Evolutionary conservation across 2,113 vertebrate species (phyloP).

Genomic region (Ochotona princeps): DNA sequence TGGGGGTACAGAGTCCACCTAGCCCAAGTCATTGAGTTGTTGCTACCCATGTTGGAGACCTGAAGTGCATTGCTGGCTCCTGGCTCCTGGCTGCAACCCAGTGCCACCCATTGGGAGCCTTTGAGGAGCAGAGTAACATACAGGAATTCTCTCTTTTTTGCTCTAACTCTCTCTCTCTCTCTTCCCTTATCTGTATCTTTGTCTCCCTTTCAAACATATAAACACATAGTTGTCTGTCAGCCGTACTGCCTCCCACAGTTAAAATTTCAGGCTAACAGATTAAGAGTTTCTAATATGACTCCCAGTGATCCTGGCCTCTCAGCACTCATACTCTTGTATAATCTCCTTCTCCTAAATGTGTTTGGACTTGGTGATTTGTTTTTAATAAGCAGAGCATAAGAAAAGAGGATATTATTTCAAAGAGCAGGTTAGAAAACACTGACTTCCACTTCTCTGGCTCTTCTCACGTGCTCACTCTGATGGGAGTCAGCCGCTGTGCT

Average conservation of each 20-base stretch:
- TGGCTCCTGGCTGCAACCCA: too few species aligned
- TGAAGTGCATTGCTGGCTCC: too few species aligned
- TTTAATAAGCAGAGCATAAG: not conserved
- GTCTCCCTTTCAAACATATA: too few species aligned
- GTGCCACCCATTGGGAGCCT: too few species aligned
- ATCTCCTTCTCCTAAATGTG: not conserved
- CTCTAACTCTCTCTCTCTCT: too few species aligned
- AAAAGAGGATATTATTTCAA: not conserved
- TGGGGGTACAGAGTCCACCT: too few species aligned
- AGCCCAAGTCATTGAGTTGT: too few species aligned
- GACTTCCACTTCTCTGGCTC: not conserved
- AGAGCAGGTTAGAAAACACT: not conserved
- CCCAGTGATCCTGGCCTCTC: not conserved
- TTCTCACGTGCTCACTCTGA: not conserved
- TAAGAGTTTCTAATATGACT: not conserved
- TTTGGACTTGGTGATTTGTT: not conserved
- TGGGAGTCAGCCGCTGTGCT: not conserved
- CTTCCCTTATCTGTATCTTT: too few species aligned
- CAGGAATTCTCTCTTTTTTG: too few species aligned
- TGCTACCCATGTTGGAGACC: too few species aligned
- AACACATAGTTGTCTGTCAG: constrained; percentile 1
- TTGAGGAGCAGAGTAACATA: too few species aligned
- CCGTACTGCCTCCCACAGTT: not conserved
- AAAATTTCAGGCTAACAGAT: not conserved
- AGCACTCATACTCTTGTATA: not conserved